phyloP scores from a whole-genome alignment of 2,888 invertebrate species.

The Leptinotarsa rubiginosa region DNA sequence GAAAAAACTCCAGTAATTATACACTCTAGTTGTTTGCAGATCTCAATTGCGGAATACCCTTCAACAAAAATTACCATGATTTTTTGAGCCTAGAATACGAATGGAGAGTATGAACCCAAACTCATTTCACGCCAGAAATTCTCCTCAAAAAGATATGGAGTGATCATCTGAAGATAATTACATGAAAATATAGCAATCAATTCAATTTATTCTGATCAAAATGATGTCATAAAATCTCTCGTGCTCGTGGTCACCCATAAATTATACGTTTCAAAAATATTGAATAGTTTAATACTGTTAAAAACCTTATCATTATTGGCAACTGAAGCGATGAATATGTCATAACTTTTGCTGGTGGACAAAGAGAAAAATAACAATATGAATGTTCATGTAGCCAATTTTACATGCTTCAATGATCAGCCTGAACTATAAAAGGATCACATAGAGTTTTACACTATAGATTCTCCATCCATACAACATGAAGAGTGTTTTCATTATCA shows the following conservation, averaged over 20 bases:
- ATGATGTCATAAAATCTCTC: background rate
- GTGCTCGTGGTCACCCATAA: background rate
- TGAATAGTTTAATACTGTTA: background rate
- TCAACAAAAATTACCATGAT: too few relatives aligned
- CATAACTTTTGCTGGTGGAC: background rate
- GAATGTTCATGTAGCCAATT: background rate
- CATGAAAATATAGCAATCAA: too few relatives aligned
- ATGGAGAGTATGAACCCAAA: too few relatives aligned
- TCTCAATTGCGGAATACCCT: too few relatives aligned
- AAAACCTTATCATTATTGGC: background rate
- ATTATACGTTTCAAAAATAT: background rate
- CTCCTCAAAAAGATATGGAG: too few relatives aligned
- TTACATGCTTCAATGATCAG: background rate
- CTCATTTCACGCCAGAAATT: too few relatives aligned
- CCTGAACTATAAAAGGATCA: background rate
- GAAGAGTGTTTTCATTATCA: background rate
- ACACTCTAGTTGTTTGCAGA: too few relatives aligned
- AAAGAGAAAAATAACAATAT: background rate
- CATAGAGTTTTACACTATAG: background rate
- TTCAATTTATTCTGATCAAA: too few relatives aligned
- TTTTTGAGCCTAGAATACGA: too few relatives aligned
- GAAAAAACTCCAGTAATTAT: too few relatives aligned
- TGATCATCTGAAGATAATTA: too few relatives aligned
- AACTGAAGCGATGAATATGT: background rate
- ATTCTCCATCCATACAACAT: background rate